Base-by-base conservation (phyloP, 1,140 invertebrate species). In the Pectinophora gossypiella region DNA sequence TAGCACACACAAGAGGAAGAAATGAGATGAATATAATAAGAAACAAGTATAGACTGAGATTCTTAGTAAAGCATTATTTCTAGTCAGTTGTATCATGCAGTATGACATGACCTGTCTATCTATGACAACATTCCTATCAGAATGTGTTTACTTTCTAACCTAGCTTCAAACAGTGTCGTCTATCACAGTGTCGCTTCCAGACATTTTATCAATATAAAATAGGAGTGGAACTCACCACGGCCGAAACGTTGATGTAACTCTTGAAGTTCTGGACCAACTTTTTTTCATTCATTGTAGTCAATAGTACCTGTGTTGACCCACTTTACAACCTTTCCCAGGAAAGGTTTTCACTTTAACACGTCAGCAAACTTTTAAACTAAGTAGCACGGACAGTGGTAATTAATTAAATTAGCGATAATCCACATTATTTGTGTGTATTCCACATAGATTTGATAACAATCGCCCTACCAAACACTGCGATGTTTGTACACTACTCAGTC, bases 261-360 rank as follows among this genome's bases (percentile, higher is more conserved):
- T 70, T 85, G 64, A 86, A 86, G 69, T 84, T 86, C 57, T 77
- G 66, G 46, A 73, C 72, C 53, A 77, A 56, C 63, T 80, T 85
- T 72, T 84, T 84, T 59, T 86, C 83, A 74, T 79, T 86, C 81
- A 86, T 86, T 80, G 62, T 84, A 68, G 62, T 69, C 67, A 70
- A 66, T 72, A 54, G 54, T 58, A 63, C 64, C 65, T 61, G 43
- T 51, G 49, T 60, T 80, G 81, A 81, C 74, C 69, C 71, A 82
- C 68, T 78, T 81, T 65, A 53, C 38, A 42, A 47, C 56, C 59
- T 62, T 63, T 56, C 38, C 45, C 47, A 50, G 42, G 42, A 27
- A 16, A 20, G 22, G 13, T 32, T 54, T 58, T 55, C 46, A 51
- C 48, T 57, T 69, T 32, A 40, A 57, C 36, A 55, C 42, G 22